Conservation (phyloP, 1,140 invertebrate genomes). For the Plodia interpunctella region DNA sequence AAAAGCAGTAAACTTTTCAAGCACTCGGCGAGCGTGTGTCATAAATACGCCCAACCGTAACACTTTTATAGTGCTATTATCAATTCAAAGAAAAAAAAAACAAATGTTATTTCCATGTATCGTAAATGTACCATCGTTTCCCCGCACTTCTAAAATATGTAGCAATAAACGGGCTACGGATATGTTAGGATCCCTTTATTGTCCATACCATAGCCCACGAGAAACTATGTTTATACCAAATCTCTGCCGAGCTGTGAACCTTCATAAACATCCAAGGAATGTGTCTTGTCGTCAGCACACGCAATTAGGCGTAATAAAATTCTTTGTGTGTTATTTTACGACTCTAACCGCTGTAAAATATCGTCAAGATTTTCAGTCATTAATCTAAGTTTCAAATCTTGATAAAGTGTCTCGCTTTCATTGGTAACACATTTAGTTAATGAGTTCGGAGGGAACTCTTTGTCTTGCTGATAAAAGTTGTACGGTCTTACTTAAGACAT, state of each 20-base stretch:
- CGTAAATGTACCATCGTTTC: conserved; percentile 37
- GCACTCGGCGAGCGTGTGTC: neutral
- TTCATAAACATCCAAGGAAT: conserved; percentile 40
- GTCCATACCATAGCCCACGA: conserved; percentile 40
- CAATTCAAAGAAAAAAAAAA: conserved; percentile 21
- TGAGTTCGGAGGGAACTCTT: conserved; percentile 41
- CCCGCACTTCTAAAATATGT: conserved; percentile 59
- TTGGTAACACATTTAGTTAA: conserved; percentile 47
- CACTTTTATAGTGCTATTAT: conserved; percentile 23
- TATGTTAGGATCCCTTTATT: conserved; percentile 64
- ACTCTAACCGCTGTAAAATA: conserved; percentile 7
- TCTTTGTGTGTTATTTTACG: conserved; percentile 14
- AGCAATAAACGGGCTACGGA: conserved; percentile 57
- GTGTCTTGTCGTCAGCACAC: conserved; percentile 19
- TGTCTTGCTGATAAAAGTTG: conserved; percentile 47
- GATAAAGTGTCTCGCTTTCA: conserved; percentile 29
- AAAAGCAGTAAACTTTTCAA: neutral
- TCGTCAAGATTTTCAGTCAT: neutral
- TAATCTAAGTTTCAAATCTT: neutral
- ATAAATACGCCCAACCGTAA: conserved; percentile 4
- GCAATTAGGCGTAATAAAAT: conserved; percentile 31
- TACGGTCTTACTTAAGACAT: conserved; percentile 56
- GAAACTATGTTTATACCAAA: conserved; percentile 48
- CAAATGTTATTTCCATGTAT: conserved; percentile 32
- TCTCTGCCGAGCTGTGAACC: conserved; percentile 38